Conservation (phyloP, 2,888 invertebrate genomes). For the Epinotia demarniana region DNA sequence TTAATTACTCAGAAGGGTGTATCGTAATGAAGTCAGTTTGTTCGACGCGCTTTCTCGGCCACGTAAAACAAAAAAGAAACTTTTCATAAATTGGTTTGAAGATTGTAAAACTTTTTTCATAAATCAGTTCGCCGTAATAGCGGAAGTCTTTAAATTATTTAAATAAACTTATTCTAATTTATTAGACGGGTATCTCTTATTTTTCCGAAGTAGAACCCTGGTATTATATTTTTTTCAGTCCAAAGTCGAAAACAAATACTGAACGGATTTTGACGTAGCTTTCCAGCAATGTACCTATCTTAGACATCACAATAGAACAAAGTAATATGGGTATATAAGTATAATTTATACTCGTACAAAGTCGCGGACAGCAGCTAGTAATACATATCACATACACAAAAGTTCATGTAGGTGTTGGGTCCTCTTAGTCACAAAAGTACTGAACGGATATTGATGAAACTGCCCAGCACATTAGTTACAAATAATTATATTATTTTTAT, state of each 20-base stretch:
- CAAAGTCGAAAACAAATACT: background rate
- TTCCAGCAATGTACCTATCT: too few species aligned
- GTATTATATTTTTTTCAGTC: constrained; percentile 1
- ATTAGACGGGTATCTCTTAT: constrained; percentile 46
- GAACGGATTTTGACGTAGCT: background rate
- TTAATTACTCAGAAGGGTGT: constrained; percentile 45
- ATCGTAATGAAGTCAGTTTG: constrained; percentile 56
- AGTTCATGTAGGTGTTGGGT: too few species aligned
- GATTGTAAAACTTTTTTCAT: constrained; percentile 71
- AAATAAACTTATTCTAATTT: constrained; percentile 61
- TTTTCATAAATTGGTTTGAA: constrained; percentile 70
- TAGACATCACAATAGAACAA: too few species aligned
- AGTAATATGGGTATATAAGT: too few species aligned
- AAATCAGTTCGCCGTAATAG: constrained; percentile 67
- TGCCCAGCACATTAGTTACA: too few species aligned
- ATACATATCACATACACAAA: too few species aligned
- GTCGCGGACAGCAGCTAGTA: too few species aligned
- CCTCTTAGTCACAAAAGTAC: too few species aligned
- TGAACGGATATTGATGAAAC: too few species aligned
- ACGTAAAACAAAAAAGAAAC: constrained; percentile 64
- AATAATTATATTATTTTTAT: too few species aligned
- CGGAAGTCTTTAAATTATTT: constrained; percentile 62
- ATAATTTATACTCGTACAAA: too few species aligned
- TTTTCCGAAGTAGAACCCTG: constrained; percentile 23
- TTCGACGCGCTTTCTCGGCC: constrained; percentile 59